Conservation (phyloP, 2,113 vertebrate species). For the Campylomormyrus tamandua region DNA sequence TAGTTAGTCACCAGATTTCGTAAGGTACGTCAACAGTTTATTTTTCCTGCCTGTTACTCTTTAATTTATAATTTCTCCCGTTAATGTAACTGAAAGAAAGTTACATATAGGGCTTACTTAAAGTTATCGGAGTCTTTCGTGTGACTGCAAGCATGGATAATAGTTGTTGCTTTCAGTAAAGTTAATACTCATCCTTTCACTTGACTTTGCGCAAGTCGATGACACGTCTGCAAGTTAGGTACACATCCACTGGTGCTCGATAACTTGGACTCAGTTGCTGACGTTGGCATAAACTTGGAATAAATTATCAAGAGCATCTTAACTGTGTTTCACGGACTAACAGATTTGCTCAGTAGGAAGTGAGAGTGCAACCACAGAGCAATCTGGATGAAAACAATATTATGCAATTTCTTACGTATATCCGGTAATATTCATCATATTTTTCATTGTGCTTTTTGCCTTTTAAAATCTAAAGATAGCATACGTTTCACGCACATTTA, state of each 20-base stretch:
- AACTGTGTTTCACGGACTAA: constrained; percentile 1
- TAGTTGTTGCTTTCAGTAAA: background rate
- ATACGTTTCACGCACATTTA: background rate
- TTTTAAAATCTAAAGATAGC: background rate
- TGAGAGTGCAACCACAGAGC: background rate
- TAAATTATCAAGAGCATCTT: constrained; percentile 4
- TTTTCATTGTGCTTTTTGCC: background rate
- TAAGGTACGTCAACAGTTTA: background rate
- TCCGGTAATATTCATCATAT: background rate
- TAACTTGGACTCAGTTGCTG: background rate
- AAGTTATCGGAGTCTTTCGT: background rate
- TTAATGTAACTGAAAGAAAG: background rate
- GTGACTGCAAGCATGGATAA: background rate
- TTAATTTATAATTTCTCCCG: background rate
- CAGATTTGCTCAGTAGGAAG: constrained; percentile 2
- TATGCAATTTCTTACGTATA: background rate
- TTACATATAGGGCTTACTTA: background rate
- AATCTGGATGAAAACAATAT: background rate
- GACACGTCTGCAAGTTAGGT: background rate
- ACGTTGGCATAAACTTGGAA: background rate
- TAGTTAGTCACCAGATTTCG: background rate
- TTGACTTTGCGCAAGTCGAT: background rate
- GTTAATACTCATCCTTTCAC: background rate
- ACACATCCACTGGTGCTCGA: background rate
- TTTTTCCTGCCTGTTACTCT: background rate